A percentile compares a stretch with the other conserved stretches of the same genome.
Conservation (phyloP, 2,797 vertebrate species). For the Ptychobarbus kaznakovi region DNA sequence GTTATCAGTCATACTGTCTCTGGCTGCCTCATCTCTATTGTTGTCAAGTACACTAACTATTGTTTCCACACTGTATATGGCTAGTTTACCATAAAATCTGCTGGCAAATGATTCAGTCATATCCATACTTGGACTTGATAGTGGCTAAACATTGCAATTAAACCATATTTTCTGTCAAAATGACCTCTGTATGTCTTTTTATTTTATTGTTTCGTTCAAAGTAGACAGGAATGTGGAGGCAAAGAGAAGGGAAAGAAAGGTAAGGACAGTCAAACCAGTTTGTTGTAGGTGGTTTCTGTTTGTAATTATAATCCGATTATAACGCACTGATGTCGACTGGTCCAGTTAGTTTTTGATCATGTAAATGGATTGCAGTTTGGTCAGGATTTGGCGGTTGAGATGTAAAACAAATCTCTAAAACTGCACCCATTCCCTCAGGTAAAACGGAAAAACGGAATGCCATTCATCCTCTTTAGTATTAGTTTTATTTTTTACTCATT, state of each 20-base stretch:
- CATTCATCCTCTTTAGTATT: background rate
- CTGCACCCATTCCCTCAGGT: background rate
- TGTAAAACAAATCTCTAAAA: background rate
- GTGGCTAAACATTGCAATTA: background rate
- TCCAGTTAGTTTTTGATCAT: background rate
- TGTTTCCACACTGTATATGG: slow-evolving; percentile 73
- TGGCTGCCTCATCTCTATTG: slow-evolving; percentile 74
- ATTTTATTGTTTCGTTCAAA: background rate
- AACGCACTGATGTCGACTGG: background rate
- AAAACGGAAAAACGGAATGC: background rate
- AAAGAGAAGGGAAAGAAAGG: background rate
- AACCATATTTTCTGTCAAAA: background rate
- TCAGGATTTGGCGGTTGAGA: background rate
- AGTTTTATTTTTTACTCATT: slow-evolving; percentile 8
- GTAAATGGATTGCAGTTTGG: background rate
- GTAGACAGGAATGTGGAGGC: background rate
- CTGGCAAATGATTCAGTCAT: slow-evolving; percentile 48
- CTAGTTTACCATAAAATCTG: slow-evolving; percentile 62
- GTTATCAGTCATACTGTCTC: slow-evolving; percentile 76
- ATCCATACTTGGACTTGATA: background rate
- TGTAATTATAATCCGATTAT: slow-evolving; percentile 5
- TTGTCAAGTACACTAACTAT: slow-evolving; percentile 73
- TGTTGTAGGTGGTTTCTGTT: background rate
- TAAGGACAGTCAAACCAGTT: background rate
- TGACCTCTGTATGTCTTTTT: background rate